Conservation (phyloP, 2,888 invertebrate species). For the Abscondita cerata region DNA sequence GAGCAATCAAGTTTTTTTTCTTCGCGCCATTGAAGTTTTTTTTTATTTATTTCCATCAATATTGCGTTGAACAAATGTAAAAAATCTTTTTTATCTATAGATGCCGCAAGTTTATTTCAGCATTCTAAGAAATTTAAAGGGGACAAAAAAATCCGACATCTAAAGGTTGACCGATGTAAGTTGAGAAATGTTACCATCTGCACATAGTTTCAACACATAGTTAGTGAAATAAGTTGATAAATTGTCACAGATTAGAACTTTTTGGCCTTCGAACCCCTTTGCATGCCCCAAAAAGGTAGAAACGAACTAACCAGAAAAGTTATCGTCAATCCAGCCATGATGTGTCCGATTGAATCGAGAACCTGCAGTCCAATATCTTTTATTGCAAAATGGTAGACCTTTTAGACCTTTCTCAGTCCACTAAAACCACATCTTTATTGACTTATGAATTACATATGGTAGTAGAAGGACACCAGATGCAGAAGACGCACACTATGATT, state of each 20-base stretch:
- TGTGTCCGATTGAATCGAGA: no score
- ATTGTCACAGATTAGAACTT: neutral
- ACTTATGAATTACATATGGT: slow-evolving; percentile 48
- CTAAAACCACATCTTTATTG: slow-evolving; percentile 38
- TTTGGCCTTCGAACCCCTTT: neutral
- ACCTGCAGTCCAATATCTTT: no score
- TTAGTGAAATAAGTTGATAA: neutral
- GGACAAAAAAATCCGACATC: slow-evolving; percentile 3
- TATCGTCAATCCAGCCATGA: neutral
- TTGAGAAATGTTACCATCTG: neutral
- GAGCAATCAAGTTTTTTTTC: neutral
- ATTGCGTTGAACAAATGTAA: slow-evolving; percentile 2
- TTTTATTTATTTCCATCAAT: slow-evolving; percentile 10
- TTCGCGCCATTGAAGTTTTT: neutral
- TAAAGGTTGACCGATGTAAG: neutral
- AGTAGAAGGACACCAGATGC: slow-evolving; percentile 47
- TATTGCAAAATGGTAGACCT: no score
- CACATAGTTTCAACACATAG: neutral
- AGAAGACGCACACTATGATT: slow-evolving; percentile 49
- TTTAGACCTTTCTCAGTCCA: neutral
- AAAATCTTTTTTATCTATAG: slow-evolving; percentile 16
- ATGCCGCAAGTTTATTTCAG: slow-evolving; percentile 8
- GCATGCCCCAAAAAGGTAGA: neutral
- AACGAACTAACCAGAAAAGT: slow-evolving; percentile 23
- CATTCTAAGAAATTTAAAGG: neutral